These are phyloP conservation scores for Tanaodytes sp. DNA, from an alignment of 2,888 invertebrate genomes.

Conservation along the genomic window DNA sequence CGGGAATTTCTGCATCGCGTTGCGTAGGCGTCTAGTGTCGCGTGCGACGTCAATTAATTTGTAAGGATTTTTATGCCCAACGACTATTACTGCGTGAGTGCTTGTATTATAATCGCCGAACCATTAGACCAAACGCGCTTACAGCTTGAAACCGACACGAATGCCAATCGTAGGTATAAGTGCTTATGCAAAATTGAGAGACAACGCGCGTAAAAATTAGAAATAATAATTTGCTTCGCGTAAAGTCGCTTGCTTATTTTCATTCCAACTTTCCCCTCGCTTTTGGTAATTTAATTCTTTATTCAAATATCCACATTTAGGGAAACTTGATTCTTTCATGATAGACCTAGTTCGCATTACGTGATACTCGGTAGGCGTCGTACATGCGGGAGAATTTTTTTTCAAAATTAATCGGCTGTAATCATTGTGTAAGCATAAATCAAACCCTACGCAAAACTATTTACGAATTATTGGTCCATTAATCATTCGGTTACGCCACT, in stretches of 20 bases:
- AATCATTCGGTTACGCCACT: no score
- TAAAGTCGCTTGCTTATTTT: slow-evolving; percentile 22
- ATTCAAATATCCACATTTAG: background rate
- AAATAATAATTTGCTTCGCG: slow-evolving; percentile 17
- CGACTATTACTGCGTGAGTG: slow-evolving; percentile 22
- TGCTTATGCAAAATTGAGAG: slow-evolving; percentile 18
- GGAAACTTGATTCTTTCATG: background rate
- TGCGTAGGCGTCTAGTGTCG: slow-evolving; percentile 29
- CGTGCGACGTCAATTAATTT: slow-evolving; percentile 41
- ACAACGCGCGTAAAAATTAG: slow-evolving; percentile 24
- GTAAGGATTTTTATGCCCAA: slow-evolving; percentile 30
- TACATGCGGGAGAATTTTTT: background rate
- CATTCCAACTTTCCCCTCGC: slow-evolving; percentile 2
- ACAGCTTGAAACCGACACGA: slow-evolving; percentile 23
- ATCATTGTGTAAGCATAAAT: background rate
- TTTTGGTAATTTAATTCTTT: slow-evolving; percentile 10
- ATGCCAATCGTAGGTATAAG: slow-evolving; percentile 32
- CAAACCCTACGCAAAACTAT: slow-evolving; percentile 18
- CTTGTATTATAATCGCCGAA: slow-evolving; percentile 27
- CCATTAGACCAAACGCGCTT: slow-evolving; percentile 38
- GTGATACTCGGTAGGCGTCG: background rate
- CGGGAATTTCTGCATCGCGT: no score
- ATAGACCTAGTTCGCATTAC: background rate
- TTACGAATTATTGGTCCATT: no score
- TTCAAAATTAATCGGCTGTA: slow-evolving; percentile 3